These are phyloP conservation scores for Linepithema humile DNA, from an alignment of 1,140 invertebrate genomes.

Conservation along the genomic window DNA sequence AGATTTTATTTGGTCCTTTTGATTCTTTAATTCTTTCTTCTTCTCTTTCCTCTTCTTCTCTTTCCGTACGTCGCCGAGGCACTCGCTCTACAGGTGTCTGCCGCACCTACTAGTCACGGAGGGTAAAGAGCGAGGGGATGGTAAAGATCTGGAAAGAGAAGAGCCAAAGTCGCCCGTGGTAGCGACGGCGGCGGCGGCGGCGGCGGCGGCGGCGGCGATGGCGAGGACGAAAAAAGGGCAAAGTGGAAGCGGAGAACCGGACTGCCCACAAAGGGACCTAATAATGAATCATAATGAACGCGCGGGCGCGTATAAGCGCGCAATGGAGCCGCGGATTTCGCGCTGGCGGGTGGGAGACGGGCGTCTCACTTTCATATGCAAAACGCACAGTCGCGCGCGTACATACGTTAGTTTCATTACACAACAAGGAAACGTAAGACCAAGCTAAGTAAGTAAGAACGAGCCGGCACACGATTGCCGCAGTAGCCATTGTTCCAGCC, in stretches of 20 bases:
- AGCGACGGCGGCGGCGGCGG: not conserved
- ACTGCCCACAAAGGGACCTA: conserved; percentile 77
- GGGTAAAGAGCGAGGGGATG: conserved; percentile 1
- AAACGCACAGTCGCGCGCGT: conserved; percentile 51
- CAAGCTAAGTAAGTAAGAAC: not conserved
- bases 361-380: conserved; percentile 76
- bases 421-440: conserved; percentile 55
- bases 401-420: conserved; percentile 58
- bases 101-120: conserved; percentile 67
- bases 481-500: conserved; percentile 42
- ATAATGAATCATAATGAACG: conserved; percentile 81
- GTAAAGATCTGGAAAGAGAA: conserved; percentile 32
- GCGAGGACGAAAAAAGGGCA: conserved; percentile 62
- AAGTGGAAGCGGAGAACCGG: conserved; percentile 74
- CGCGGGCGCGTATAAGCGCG: conserved; percentile 55
- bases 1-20: conserved; percentile 70
- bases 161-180: not conserved
- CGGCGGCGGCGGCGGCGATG: not conserved
- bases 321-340: conserved; percentile 65
- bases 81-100: conserved; percentile 74
- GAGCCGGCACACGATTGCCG: not conserved
- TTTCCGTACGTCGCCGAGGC: conserved; percentile 56
- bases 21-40: conserved; percentile 67
- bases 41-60: not conserved
- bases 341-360: conserved; percentile 50